phyloP scores from a whole-genome alignment of 2,113 vertebrate species.

The Nettapus auritus region DNA sequence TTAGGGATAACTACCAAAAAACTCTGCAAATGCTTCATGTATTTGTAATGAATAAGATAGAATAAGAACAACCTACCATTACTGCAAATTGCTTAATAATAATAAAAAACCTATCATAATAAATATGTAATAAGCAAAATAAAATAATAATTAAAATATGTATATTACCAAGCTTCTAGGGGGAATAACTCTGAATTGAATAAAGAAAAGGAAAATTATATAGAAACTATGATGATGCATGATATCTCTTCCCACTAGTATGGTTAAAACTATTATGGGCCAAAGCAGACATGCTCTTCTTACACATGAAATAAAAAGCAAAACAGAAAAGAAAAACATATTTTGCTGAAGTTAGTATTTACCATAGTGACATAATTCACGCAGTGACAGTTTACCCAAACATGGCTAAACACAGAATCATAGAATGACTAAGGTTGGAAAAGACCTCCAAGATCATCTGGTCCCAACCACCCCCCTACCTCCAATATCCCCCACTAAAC shows the following conservation, averaged over 20 bases:
- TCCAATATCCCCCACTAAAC: too few species aligned
- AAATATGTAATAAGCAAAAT: not conserved
- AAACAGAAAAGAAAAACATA: not conserved
- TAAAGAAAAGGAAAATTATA: not conserved
- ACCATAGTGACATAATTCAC: not conserved
- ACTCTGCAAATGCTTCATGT: not conserved
- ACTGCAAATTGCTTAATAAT: not conserved
- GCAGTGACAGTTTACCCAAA: not conserved
- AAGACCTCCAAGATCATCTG: too few species aligned
- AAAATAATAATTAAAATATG: not conserved
- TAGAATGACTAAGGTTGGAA: too few species aligned
- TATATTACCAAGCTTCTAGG: not conserved
- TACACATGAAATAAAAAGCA: not conserved
- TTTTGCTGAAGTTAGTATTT: not conserved
- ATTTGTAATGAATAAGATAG: not conserved
- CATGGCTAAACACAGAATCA: not conserved
- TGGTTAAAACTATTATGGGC: not conserved
- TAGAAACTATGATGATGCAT: not conserved
- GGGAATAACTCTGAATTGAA: not conserved
- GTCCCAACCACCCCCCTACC: too few species aligned
- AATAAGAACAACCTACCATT: not conserved
- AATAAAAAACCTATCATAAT: not conserved
- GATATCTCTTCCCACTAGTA: not conserved
- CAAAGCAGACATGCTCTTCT: not conserved
- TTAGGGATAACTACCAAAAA: not conserved